These are phyloP conservation scores for Mormyrus iriodes DNA, from an alignment of 2,113 vertebrate species.

Conservation along the genomic window DNA sequence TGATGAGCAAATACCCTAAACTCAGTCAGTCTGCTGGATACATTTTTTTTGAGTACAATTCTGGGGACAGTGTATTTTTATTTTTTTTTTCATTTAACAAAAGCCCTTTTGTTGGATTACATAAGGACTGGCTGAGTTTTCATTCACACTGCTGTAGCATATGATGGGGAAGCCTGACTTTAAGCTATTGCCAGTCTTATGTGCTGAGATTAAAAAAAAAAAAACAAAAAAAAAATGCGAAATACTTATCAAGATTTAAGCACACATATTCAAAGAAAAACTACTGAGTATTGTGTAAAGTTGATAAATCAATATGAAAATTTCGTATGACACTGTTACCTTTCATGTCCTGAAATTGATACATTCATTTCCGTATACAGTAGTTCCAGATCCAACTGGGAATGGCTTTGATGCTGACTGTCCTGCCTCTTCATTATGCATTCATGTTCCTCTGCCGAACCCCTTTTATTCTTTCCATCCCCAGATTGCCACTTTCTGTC, in stretches of 20 bases:
- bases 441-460: neutral
- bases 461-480: slow-evolving; percentile 1
- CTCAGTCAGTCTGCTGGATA: neutral
- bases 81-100: neutral
- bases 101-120: neutral
- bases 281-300: too few relatives aligned
- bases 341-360: too few relatives aligned
- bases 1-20: neutral
- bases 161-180: neutral
- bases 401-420: neutral
- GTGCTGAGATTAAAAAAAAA: neutral
- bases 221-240: too few relatives aligned
- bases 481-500: neutral
- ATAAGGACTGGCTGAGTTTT: neutral
- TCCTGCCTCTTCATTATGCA: neutral
- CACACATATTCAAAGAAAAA: too few relatives aligned
- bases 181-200: neutral
- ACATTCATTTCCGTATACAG: too few relatives aligned
- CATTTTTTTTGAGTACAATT: neutral
- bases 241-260: neutral
- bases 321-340: too few relatives aligned
- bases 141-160: neutral
- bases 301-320: too few relatives aligned
- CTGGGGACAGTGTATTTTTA: neutral
- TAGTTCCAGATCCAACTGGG: neutral